Base-by-base conservation (phyloP, 1,140 invertebrate species). In the Lepidotrigona ventralis region DNA sequence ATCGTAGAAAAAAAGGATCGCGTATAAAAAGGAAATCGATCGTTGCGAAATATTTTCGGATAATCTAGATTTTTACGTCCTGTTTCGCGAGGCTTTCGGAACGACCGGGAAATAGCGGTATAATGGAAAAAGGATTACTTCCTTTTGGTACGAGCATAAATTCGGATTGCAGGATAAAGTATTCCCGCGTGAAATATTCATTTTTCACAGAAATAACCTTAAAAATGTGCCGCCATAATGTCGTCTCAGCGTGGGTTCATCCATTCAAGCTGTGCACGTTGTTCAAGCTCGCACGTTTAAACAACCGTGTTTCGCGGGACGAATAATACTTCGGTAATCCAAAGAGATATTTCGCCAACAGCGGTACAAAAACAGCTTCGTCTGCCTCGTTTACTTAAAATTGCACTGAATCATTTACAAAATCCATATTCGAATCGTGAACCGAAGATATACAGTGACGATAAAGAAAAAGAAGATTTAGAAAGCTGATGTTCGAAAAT, bases 81-180 rank as follows among this genome's bases (percentile, higher is more conserved):
- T 68, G 17, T 23, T 68, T 39, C 21, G 29, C 39, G 33, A 29
- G 29, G 17, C 66, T 39, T 4, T 46, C 8, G 11, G 11, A 33
- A 66, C 8, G 29, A 39, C 17, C 19, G 39, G 4, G 21, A 33
- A 33, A 68, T 68, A 21, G 6, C 21, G 29, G 19, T 68, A 33
- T 68, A 68, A 68, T 68, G 29, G 66, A 68, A 68, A 68, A 68
- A 21, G 66, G 29, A 68, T 68, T 68, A 33, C 66, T 68, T 68
- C 29, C 29, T 68, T 68, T 19, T 11, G 19, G 66, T 46, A 46
- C 39, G 29, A 39, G 39, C 21, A 39, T 68, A 68, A 68, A 68
- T 68, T 68, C 66, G 26, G 66, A 33, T 68, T 39, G 26, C 21
- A 23, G 66, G 29, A 39, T 39, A 23, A 68, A 68, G 29, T 33